A percentile compares a stretch with the other conserved stretches of the same genome.
phyloP scores from a whole-genome alignment of 2,113 vertebrate species.

The Muntiacus reevesi region DNA sequence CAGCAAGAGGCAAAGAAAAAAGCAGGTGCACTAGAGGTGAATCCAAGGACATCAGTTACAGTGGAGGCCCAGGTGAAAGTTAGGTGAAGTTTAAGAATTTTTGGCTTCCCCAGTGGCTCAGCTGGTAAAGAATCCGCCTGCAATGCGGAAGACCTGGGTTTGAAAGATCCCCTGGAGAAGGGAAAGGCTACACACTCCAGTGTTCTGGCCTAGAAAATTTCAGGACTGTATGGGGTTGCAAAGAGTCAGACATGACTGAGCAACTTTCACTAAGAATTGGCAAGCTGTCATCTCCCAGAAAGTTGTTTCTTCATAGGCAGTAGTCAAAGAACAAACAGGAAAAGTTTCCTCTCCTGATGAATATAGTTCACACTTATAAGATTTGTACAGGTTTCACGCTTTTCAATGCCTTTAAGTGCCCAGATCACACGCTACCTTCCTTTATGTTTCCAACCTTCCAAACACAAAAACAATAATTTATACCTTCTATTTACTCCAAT shows the following conservation, averaged over 20 bases:
- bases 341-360: neutral
- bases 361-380: neutral
- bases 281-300: neutral
- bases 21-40: neutral
- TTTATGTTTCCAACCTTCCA: neutral
- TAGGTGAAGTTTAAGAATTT: neutral
- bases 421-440: neutral
- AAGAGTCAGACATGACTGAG: neutral
- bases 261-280: neutral
- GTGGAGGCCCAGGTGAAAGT: neutral
- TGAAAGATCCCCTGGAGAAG: neutral
- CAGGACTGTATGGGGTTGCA: neutral
- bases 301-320: neutral
- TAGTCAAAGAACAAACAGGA: neutral
- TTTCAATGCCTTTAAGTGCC: neutral
- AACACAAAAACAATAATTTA: neutral
- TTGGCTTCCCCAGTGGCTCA: neutral
- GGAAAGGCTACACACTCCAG: neutral
- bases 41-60: neutral
- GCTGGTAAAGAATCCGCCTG: neutral
- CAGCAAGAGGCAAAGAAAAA: neutral
- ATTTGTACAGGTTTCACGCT: neutral
- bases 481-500: neutral
- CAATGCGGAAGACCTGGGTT: neutral
- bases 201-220: neutral